phyloP scores from a whole-genome alignment of 2,888 invertebrate species.

The Eumacrocentrus americanus region DNA sequence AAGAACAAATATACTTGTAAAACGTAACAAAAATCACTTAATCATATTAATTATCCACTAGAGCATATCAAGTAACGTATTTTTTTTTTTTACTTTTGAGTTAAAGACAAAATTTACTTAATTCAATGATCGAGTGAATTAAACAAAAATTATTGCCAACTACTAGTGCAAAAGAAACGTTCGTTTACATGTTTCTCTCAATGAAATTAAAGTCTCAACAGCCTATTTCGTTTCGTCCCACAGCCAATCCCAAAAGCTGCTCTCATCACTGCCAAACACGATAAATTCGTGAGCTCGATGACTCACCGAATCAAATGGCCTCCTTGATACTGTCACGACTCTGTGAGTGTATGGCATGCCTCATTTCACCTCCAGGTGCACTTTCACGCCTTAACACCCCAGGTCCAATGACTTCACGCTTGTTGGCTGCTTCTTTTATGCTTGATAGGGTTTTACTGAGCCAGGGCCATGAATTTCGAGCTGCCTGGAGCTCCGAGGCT shows the following conservation, averaged over 20 bases:
- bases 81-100: no score
- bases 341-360: constrained; percentile 55
- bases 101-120: background rate
- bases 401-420: constrained; percentile 58
- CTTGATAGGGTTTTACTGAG: constrained; percentile 88
- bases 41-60: background rate
- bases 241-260: background rate
- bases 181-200: no score
- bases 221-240: background rate
- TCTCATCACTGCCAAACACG: background rate
- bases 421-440: constrained; percentile 76
- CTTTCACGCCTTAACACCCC: constrained; percentile 62
- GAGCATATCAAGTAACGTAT: no score
- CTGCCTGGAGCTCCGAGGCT: constrained; percentile 75
- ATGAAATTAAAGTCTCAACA: background rate
- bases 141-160: background rate
- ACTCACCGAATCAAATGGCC: constrained; percentile 48
- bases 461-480: constrained; percentile 87
- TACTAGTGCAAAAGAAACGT: no score
- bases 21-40: constrained; percentile 41
- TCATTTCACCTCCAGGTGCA: constrained; percentile 59
- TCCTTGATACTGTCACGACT: constrained; percentile 57
- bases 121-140: background rate
- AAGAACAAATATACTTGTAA: constrained; percentile 39
- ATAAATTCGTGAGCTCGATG: background rate